Base-by-base conservation (phyloP, 1,140 invertebrate genomes). In the Drosophila pallidifrons region DNA sequence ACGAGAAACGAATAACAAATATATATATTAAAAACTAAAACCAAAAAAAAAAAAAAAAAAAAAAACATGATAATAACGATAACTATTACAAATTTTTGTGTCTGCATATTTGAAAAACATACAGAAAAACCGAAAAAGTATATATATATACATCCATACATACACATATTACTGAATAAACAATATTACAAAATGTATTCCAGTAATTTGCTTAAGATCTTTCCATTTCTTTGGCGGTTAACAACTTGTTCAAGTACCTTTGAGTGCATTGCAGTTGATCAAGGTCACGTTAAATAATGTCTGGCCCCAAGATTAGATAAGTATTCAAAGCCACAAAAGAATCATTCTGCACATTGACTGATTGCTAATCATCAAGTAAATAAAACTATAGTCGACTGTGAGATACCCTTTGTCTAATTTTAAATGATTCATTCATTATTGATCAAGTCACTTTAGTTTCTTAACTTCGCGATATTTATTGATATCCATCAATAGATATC, bases 71-170 rank as follows among this genome's bases (percentile, higher is more conserved):
- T 79, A 82, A 69, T 59, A 83, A 71, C 68, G 55, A 57, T 49
- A 81, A 46, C 74, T 82, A 87, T 75, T 87, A 86, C 38, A 82
- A 66, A 79, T 82, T 82, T 81, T 69, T 71, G 82, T 88, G 76
- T 87, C 73, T 79, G 72, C 76, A 81, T 79, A 79, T 76, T 72
- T 81, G 41, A 82, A 81, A 73, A 59, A 57, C 30, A 52, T 47
- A 69, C 54, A n/a, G 3, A 55, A 52, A 54, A 67, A 71, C 47
- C 59, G 45, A 76, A 57, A 80, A 80, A 57, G 4, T 58, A 67
- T 73, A 72, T 57, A 64, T 71, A 72, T 60, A 75, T 60, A 64
- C 5, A 58, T 63, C 16, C n/a, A 67, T 74, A 49, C 61, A 58
- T 25, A 49, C 38, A 66, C 47, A 72, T 76, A 72, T 66, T 76